phyloP scores from a whole-genome alignment of 2,888 invertebrate species.

The Hoplodrina ambigua region DNA sequence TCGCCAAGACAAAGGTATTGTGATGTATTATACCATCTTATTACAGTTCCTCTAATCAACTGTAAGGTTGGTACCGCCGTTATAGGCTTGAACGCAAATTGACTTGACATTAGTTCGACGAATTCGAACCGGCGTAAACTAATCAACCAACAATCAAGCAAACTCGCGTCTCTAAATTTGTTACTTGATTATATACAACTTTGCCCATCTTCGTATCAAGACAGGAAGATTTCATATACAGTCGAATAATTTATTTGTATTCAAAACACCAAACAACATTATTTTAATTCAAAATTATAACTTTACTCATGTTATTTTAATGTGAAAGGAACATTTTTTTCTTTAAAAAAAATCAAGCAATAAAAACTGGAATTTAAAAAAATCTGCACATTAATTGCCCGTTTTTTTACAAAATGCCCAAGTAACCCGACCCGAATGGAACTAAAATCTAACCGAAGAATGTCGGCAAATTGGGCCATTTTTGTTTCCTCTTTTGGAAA shows the following conservation, averaged over 20 bases:
- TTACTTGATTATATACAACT: constrained; percentile 64
- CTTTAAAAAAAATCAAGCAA: not conserved
- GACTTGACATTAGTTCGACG: constrained; percentile 64
- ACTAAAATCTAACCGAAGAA: constrained; percentile 32
- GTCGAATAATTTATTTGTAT: constrained; percentile 19
- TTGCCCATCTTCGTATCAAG: constrained; percentile 36
- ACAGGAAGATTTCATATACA: constrained; percentile 30
- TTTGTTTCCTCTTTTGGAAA: constrained; percentile 34
- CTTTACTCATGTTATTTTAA: not conserved
- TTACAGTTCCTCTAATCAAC: constrained; percentile 49
- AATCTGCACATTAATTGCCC: constrained; percentile 8
- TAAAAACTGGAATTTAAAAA: not conserved
- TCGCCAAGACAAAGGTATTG: constrained; percentile 35
- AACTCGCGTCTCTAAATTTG: constrained; percentile 63
- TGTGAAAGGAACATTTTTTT: not conserved
- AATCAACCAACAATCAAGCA: constrained; percentile 69
- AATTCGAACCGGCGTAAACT: constrained; percentile 65
- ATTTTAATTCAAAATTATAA: not conserved
- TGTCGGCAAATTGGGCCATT: constrained; percentile 23
- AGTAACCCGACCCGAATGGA: constrained; percentile 10
- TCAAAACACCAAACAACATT: constrained; percentile 4
- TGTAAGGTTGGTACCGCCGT: constrained; percentile 34
- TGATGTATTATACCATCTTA: constrained; percentile 44
- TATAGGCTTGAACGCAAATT: constrained; percentile 57
- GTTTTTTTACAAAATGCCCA: not conserved